Conservation (phyloP, 37 sponge, comb jelly and placozoan genomes). For the Spongilla lacustris region DNA sequence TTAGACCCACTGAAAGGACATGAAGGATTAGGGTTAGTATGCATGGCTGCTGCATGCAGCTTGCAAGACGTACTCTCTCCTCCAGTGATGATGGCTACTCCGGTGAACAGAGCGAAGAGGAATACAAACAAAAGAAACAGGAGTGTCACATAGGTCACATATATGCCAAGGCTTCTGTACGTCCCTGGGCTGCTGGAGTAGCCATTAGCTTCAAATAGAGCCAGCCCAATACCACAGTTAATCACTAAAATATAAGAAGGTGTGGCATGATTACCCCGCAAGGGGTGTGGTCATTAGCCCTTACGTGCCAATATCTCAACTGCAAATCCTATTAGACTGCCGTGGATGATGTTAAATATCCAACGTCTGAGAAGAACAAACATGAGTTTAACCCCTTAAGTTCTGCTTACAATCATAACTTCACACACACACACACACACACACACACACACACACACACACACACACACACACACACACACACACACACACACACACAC, state of each 20-base stretch:
- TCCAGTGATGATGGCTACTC: no score
- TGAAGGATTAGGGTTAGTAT: no score
- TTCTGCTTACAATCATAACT: conserved; percentile 20
- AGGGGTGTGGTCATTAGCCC: background rate
- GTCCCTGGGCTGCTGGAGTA: no score
- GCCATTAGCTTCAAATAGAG: background rate
- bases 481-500: no score
- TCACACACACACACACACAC: conserved; percentile 27
- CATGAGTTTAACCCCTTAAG: background rate
- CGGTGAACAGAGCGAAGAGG: no score
- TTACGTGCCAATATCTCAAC: conserved; percentile 38
- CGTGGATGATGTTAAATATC: conserved; percentile 50
- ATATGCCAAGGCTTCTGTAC: no score
- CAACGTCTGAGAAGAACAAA: conserved; percentile 5
- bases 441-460: conserved; percentile 21
- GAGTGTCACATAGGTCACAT: no score
- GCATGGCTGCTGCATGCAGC: no score
- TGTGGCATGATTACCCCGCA: no score
- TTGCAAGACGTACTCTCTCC: no score
- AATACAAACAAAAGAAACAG: no score
- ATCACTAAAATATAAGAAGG: conserved; percentile 2
- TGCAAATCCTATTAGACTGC: conserved; percentile 24
- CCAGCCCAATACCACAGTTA: conserved; percentile 9
- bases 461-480: conserved; percentile 14
- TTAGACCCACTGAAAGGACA: no score